Percentiles rank a stretch among this genome's conserved stretches.
phyloP scores from a whole-genome alignment of 2,888 invertebrate genomes.

The Troilus luridus region DNA sequence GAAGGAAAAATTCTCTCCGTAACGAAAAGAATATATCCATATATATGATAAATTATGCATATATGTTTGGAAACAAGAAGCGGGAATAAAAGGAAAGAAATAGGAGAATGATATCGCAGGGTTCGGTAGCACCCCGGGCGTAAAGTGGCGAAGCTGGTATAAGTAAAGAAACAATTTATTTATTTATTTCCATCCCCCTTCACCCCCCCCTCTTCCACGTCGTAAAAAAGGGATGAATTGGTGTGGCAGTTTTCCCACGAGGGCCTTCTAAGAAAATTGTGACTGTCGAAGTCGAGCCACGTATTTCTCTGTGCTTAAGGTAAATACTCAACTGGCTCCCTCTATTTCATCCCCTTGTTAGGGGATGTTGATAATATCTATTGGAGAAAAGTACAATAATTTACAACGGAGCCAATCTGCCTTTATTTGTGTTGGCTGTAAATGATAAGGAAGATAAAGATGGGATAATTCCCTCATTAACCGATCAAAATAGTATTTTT shows the following conservation, averaged over 20 bases:
- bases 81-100: neutral
- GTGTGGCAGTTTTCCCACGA: slow-evolving; percentile 36
- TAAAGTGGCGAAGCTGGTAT: slow-evolving; percentile 36
- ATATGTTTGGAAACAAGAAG: neutral
- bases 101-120: slow-evolving; percentile 9
- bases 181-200: neutral
- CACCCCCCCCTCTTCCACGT: neutral
- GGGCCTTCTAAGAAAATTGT: slow-evolving; percentile 47
- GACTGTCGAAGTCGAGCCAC: neutral
- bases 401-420: neutral
- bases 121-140: neutral
- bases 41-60: slow-evolving; percentile 43
- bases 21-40: slow-evolving; percentile 22
- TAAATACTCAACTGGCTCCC: neutral
- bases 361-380: neutral
- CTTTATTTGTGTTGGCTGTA: neutral
- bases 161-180: slow-evolving; percentile 39
- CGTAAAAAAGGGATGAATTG: slow-evolving; percentile 42
- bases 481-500: neutral
- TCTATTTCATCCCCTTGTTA: neutral
- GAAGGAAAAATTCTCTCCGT: neutral
- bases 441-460: neutral
- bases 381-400: neutral
- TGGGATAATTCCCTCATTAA: neutral
- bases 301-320: slow-evolving; percentile 30